Evolutionary conservation across 2,113 vertebrate species (phyloP).

Genomic region (Hiodon tergisus): DNA sequence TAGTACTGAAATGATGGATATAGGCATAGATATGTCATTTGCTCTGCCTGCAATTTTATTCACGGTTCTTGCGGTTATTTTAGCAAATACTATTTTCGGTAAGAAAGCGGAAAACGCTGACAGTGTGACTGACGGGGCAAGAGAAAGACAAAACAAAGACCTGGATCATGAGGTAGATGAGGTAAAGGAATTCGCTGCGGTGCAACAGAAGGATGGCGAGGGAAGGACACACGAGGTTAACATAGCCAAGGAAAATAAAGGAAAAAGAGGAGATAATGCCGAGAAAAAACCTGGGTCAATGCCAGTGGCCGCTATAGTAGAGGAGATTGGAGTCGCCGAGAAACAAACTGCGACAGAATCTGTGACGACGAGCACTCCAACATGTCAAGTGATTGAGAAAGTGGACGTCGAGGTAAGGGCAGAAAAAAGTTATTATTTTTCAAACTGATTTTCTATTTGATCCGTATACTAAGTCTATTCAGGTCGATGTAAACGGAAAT

Average conservation of each 20-base stretch:
- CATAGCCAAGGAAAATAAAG: conserved; percentile 48
- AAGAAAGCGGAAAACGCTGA: neutral
- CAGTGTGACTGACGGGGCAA: neutral
- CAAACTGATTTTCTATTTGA: neutral
- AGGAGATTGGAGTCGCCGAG: conserved; percentile 32
- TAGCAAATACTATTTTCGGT: conserved; percentile 47
- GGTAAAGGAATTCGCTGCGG: neutral
- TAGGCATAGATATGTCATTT: conserved; percentile 44
- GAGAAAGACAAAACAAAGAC: neutral
- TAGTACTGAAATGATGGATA: conserved; percentile 39
- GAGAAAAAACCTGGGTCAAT: neutral
- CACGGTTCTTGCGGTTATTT: conserved; percentile 54
- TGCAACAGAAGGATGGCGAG: neutral
- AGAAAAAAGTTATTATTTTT: neutral
- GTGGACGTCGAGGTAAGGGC: conserved; percentile 32
- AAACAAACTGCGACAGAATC: conserved; percentile 17
- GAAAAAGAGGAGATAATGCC: conserved; percentile 44
- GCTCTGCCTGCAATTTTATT: conserved; percentile 43
- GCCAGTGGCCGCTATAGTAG: conserved; percentile 24
- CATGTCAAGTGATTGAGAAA: neutral
- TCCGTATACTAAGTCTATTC: neutral
- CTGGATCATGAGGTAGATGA: neutral
- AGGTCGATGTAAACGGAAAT: too few relatives aligned
- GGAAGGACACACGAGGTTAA: conserved; percentile 31
- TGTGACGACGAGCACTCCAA: neutral